Base-by-base conservation (phyloP, 2,888 invertebrate genomes). In the Caenorhabditis sulstoni region DNA sequence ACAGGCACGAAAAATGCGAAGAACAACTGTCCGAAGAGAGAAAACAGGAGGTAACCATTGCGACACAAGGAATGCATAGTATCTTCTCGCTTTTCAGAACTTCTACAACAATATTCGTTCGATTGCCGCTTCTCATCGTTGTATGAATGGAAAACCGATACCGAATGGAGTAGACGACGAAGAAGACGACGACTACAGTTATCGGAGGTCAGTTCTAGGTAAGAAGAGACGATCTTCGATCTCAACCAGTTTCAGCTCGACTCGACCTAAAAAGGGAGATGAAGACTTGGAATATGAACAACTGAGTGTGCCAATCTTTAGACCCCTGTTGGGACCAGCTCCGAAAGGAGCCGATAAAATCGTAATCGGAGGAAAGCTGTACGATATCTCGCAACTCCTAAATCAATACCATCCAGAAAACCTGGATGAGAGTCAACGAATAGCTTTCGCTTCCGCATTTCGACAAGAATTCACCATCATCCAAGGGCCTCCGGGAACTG, bases 401-500 rank as follows among this genome's bases (percentile, higher is more conserved):
- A 90, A 16, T 83, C 88, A 3, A 89, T 94, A 49, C 91, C 91
- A 41, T 91, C 62, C 81, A 9, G 59, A 37, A 0, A 39, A 65
- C 9, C 49, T 95, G 2, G 94, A 95, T 90, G 89, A 91, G 7
- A 93, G 93, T 0, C 95, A 95, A 91, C 91, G 92, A 76, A 89
- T 91, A 44, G 95, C 95, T 0, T 93, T 93, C 86, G 92, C 93
- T 83, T 92, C 93, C 39, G 94, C 94, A 0, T 87, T 95, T 1
- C 93, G 93, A 0, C 92, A 93, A 87, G 94, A 95, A 91, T 93
- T 95, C 5, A 93, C 93, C 0, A 92, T 95, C 0, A 94, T 95
- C 78, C 95, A 95, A 92, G 95, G 95, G 0, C 95, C 95, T 0
- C 95, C 95, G 0, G 95, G 95, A 1, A 95, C 95, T 0, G 95